These are phyloP conservation scores for Odocoileus virginianus DNA, from an alignment of 2,113 vertebrate genomes.

Conservation along the genomic window DNA sequence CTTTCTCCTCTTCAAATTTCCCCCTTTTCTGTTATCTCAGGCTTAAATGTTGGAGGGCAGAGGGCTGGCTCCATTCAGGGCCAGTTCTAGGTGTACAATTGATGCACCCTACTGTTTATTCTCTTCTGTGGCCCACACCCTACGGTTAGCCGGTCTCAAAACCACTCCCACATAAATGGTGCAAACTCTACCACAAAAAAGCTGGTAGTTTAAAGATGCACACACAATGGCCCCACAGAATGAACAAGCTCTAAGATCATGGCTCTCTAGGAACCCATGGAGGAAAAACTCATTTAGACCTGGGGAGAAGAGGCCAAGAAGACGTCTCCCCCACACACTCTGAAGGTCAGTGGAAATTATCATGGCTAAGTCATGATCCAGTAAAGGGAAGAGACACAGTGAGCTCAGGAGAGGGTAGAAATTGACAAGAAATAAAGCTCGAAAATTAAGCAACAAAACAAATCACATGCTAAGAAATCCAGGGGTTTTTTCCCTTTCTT, in stretches of 20 bases:
- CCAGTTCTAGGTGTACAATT: background rate
- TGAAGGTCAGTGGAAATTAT: background rate
- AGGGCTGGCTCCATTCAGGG: background rate
- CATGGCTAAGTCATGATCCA: background rate
- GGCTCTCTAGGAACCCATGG: background rate
- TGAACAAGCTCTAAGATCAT: background rate
- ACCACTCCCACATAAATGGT: too few relatives aligned
- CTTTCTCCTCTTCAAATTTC: background rate
- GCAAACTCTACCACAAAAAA: background rate
- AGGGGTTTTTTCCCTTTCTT: background rate
- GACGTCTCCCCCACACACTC: background rate
- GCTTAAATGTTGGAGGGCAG: too few relatives aligned
- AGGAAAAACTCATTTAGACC: background rate
- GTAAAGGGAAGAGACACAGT: background rate
- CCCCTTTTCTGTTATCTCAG: background rate
- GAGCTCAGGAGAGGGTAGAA: background rate
- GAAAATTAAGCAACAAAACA: background rate
- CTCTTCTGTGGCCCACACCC: background rate
- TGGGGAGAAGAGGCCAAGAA: background rate
- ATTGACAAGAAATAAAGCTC: background rate
- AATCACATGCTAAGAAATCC: background rate
- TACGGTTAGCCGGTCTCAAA: background rate
- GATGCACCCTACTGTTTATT: background rate
- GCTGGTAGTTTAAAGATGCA: too few relatives aligned
- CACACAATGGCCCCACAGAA: fast-evolving